Percentiles rank a stretch among this genome's conserved stretches.
Conservation (phyloP, 2,113 vertebrate genomes). For the Periophthalmodon schlosseri region DNA sequence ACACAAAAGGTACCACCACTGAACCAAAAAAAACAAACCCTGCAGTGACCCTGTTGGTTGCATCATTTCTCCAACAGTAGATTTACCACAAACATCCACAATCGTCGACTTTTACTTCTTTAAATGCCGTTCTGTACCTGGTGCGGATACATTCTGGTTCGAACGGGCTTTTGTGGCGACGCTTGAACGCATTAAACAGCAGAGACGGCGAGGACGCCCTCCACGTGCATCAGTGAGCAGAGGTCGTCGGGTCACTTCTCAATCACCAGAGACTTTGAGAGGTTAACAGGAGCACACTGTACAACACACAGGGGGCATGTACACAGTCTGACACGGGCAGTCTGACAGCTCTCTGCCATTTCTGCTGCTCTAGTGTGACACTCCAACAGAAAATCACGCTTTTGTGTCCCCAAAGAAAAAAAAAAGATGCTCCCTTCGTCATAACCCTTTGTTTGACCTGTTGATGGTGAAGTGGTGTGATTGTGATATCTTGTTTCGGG, state of each 20-base stretch:
- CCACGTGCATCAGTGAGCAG: conserved; percentile 18
- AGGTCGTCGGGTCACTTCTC: conserved; percentile 32
- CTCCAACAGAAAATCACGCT: not conserved
- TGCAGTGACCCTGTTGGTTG: not conserved
- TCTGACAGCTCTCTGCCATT: conserved; percentile 41
- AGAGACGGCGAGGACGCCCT: not conserved
- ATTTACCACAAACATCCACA: not conserved
- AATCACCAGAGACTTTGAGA: conserved; percentile 30
- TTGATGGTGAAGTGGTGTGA: not conserved
- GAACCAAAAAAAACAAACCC: not conserved
- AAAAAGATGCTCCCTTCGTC: not conserved
- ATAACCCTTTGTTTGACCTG: not conserved
- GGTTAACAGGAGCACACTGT: conserved; percentile 20
- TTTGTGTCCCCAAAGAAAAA: not conserved
- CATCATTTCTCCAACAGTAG: not conserved
- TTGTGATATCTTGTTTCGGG: no score
- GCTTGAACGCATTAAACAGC: conserved; percentile 12
- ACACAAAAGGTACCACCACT: not conserved
- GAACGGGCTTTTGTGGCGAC: not conserved
- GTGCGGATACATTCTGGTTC: conserved; percentile 17
- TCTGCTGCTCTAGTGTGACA: conserved; percentile 57
- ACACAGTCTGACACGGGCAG: conserved; percentile 19
- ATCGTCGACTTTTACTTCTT: conserved; percentile 5
- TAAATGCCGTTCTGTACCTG: not conserved
- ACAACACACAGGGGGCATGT: conserved; percentile 8